Conservation (phyloP, 2,113 vertebrate genomes). For the Protobothrops flavoviridis region DNA sequence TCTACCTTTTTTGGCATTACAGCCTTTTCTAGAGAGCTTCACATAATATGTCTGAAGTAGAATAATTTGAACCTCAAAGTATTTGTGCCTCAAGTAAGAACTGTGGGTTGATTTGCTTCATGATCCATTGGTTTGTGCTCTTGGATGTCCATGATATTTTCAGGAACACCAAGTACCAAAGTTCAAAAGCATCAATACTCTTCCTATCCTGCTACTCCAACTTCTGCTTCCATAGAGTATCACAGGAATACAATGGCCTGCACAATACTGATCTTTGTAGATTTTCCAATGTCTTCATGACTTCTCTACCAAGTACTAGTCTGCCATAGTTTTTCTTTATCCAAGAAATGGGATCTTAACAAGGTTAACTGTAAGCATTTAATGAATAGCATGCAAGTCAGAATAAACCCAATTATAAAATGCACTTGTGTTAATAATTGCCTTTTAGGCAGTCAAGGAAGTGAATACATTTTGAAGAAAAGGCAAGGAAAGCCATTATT, state of each 20-base stretch:
- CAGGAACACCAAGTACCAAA: neutral
- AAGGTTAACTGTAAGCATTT: constrained; percentile 38
- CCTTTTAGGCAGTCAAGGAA: constrained; percentile 51
- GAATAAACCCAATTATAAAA: constrained; percentile 59
- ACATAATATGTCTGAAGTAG: neutral
- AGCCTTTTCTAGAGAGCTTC: neutral
- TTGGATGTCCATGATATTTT: neutral
- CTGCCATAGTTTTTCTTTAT: constrained; percentile 20
- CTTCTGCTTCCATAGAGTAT: neutral
- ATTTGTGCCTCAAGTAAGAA: neutral
- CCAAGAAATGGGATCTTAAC: constrained; percentile 33
- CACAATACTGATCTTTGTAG: neutral
- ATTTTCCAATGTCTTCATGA: neutral
- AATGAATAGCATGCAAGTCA: constrained; percentile 47
- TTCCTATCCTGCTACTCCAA: neutral
- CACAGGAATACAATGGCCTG: neutral
- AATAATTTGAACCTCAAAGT: neutral
- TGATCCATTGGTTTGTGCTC: neutral
- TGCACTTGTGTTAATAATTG: constrained; percentile 53
- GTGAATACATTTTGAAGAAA: constrained; percentile 48
- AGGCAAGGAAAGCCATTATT: constrained; percentile 52
- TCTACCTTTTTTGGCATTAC: neutral
- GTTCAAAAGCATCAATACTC: neutral
- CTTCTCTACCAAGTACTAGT: neutral
- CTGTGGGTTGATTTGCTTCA: neutral